Base-by-base conservation (phyloP, 2,797 vertebrate species). In the Lacerta viridis region DNA sequence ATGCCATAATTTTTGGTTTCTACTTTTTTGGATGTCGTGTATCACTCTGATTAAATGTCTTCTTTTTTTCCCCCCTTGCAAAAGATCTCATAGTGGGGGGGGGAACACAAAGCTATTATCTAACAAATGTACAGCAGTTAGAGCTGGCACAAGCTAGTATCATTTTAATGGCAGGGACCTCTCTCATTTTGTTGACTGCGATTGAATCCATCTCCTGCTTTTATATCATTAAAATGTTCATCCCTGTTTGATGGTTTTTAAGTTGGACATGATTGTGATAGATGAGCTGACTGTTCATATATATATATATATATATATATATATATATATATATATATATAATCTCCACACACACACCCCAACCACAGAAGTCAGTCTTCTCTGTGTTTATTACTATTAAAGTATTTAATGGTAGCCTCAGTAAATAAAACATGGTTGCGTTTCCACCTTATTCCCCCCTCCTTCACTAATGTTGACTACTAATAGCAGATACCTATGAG, bases 1-100 rank as follows among this genome's bases (percentile, higher is more conserved):
- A 61, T 84, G 92, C 88, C 76, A 46, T 85, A 89, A 89, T 90
- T 93, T 95, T 95, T 93, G 79, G 90, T 94, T 95, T 93, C 91
- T 88, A 90, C 43, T 86, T 94, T 92, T 77, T 74, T 93, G 92
- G 79, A 77, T 92, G 92, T 93, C 87, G 89, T 93, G 82, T 90
- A 90, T 94, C 94, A 93, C 88, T 95, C 95, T 93, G 95, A 95
- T 95, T 95, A 96, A 96, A 95, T 94, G 93, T 90, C 88, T 92
- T 87, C 91, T 92, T 92, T 88, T 87, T 88, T 87, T 27, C 29
- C 66, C 80, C 66, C 81, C 74, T 84, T 29, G 84, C 93, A 92
- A 92, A 93, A 93, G 88, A 86, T 94, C 71, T 92, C 90, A 46
- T 90, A 93, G 86, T 72, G 36, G 18, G 3, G 25, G 5, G 10